Conservation (phyloP, 2,888 invertebrate genomes). For the Dichetophora obliterata region DNA sequence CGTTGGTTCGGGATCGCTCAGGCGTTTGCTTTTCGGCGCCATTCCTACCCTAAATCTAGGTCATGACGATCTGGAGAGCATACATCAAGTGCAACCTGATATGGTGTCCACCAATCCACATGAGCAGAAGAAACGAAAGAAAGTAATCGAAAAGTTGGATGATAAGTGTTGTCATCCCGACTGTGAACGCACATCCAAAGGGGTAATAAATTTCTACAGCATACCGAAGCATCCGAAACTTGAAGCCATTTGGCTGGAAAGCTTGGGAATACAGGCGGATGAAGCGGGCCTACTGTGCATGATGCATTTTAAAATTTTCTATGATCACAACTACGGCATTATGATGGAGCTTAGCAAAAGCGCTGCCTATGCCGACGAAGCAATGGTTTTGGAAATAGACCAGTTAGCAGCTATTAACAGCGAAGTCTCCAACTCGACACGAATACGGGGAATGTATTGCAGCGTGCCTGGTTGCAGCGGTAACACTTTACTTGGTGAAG, state of each 20-base stretch:
- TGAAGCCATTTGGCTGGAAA: conserved; percentile 42
- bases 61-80: conserved; percentile 43
- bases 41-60: conserved; percentile 58
- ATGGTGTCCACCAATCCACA: not conserved
- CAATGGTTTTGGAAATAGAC: not conserved
- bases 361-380: not conserved
- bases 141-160: not conserved
- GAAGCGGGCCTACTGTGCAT: conserved; percentile 51
- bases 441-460: conserved; percentile 52
- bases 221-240: conserved; percentile 50
- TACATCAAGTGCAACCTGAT: conserved; percentile 5
- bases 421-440: conserved; percentile 46
- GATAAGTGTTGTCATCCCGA: conserved; percentile 53
- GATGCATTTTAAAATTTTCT: conserved; percentile 54
- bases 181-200: conserved; percentile 48
- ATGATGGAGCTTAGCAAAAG: conserved; percentile 1
- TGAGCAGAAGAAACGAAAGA: conserved; percentile 33
- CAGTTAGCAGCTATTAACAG: conserved; percentile 27
- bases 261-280: conserved; percentile 13
- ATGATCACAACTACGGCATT: conserved; percentile 48
- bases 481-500: conserved; percentile 26
- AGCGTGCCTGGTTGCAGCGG: conserved; percentile 50
- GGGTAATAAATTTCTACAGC: conserved; percentile 39
- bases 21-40: conserved; percentile 44
- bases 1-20: conserved; percentile 34